These are phyloP conservation scores for Apis dorsata DNA, from an alignment of 1,140 invertebrate species.

Conservation along the genomic window DNA sequence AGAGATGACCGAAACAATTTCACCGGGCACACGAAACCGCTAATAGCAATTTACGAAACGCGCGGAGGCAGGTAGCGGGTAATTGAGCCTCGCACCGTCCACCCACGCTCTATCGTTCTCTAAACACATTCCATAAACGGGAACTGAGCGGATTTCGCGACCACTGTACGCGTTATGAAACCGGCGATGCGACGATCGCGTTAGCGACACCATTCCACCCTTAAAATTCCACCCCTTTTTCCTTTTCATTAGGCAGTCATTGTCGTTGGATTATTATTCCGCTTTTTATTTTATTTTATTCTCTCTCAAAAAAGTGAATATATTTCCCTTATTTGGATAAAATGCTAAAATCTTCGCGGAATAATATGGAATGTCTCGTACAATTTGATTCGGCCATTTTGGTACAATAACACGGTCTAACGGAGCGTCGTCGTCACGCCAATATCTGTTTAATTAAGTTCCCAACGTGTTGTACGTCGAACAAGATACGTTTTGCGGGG, in stretches of 20 bases:
- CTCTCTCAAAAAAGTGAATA: too few relatives aligned
- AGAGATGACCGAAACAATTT: conserved; percentile 30
- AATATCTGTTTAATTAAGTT: not conserved
- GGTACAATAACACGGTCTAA: too few relatives aligned
- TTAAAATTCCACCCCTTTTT: not conserved
- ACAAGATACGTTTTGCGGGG: not conserved
- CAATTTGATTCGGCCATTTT: not conserved
- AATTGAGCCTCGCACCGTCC: conserved; percentile 57
- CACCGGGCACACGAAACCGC: conserved; percentile 46
- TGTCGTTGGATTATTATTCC: not conserved
- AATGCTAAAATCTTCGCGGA: too few relatives aligned
- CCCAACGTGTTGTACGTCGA: too few relatives aligned
- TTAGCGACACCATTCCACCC: conserved; percentile 32
- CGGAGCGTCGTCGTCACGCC: not conserved
- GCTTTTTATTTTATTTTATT: not conserved
- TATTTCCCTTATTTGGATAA: too few relatives aligned
- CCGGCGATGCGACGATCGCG: conserved; percentile 17
- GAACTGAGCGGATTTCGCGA: conserved; percentile 55
- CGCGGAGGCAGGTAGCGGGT: conserved; percentile 57
- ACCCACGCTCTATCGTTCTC: conserved; percentile 35
- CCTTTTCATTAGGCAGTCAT: not conserved
- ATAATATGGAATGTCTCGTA: too few relatives aligned
- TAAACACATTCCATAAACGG: conserved; percentile 23
- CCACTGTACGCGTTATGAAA: conserved; percentile 35
- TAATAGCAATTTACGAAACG: conserved; percentile 57